phyloP scores from a whole-genome alignment of 1,140 invertebrate genomes.

The Campodea augens region DNA sequence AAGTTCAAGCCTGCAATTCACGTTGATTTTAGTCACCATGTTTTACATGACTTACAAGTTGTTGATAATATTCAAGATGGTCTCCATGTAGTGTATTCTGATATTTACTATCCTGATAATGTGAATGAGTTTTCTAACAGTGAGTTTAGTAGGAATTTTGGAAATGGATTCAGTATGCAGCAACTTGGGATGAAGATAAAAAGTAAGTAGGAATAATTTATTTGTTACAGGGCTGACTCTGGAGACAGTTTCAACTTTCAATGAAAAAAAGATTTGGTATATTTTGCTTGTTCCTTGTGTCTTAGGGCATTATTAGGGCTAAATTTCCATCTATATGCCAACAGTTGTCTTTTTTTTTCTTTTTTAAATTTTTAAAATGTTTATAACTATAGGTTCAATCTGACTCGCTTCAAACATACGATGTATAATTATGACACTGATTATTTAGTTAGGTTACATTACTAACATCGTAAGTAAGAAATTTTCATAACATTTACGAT shows the following conservation, averaged over 20 bases:
- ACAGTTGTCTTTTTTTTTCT: neutral
- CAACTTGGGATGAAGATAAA: constrained; percentile 65
- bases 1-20: constrained; percentile 81
- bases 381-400: neutral
- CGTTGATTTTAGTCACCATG: constrained; percentile 88
- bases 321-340: neutral
- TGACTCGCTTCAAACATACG: neutral
- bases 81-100: constrained; percentile 68
- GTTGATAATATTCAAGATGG: constrained; percentile 70
- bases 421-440: neutral
- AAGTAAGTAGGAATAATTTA: constrained; percentile 20
- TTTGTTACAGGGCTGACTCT: neutral
- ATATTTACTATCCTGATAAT: constrained; percentile 66
- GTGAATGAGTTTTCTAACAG: constrained; percentile 72
- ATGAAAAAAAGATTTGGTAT: neutral
- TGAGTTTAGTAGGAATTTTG: constrained; percentile 65
- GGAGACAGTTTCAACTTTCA: too few species aligned
- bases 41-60: constrained; percentile 62
- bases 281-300: neutral
- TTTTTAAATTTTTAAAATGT: too few species aligned
- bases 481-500: neutral
- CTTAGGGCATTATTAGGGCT: neutral
- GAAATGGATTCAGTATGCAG: constrained; percentile 73
- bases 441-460: neutral
- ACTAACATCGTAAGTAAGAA: neutral